Evolutionary conservation across 92 coral and sea anemone genomes (phyloP), one percentile per base, ranked within the genome.

Genomic region (Montipora capitata): DNA sequence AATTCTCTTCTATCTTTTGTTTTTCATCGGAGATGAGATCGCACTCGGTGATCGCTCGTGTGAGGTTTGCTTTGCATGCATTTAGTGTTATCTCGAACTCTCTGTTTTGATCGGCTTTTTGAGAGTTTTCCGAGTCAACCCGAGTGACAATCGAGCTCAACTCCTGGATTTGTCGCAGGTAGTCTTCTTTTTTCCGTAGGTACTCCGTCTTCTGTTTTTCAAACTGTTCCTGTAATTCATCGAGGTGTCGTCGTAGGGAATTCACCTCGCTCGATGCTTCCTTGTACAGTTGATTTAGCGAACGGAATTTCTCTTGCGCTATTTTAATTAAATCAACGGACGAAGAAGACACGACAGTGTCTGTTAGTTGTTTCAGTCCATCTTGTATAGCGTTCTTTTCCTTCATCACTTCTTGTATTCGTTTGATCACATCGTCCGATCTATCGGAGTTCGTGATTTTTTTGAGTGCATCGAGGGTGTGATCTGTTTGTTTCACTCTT

Each of bases 261-360:
- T 1, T 17, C 13, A 48, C 78, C 5, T 73, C 78, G 40, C 49
- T 51, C 78, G 61, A n/a, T 4, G 61, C 4, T 2, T 20, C 78
- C 3, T 73, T 7, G 4, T 14, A 40, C 40, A 73, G 51, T 6
- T 14, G 3, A 39, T 10, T 8, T 7, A 73, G 62, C 3, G 61
- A 12, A 41, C 78, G 61, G 49, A 73, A 49, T n/a, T n/a, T 73
- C 17, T 48, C 78, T 44, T 73, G 78, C 42, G 62, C 78, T 14
- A 49, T 11, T 2, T 62, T 61, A 20, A 73, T 48, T 42, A 73
- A 18, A 0, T 73, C 64, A 2, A 5, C 5, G n/a, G 61, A 40
- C 4, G 78, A 14, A 12, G 42, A 42, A 1, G 17, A 7, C 68
- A 76, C 81, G 14, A 27, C 59, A 10, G 44, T 59, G 11, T 14